These are phyloP conservation scores for Ciona savignyi DNA, from an alignment of 23 tunicate species.

Conservation along the genomic window DNA sequence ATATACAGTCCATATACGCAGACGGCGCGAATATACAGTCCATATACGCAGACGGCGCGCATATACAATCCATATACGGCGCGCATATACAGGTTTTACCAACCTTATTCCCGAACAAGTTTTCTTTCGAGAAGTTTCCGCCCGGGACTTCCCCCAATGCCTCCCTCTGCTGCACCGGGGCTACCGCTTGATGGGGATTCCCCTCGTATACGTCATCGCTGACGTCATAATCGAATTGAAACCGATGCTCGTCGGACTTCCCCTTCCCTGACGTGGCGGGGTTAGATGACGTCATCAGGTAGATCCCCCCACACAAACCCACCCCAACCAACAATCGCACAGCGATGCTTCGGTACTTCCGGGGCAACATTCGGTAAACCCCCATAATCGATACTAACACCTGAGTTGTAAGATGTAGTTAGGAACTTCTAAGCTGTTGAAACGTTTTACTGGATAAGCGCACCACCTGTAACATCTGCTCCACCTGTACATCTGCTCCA, in stretches of 20 bases:
- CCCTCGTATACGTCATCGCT: conserved; percentile 4
- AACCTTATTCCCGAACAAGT: not conserved
- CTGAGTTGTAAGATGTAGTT: no score
- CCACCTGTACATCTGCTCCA: no score
- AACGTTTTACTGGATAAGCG: no score
- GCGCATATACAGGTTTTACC: not conserved
- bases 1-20: no score
- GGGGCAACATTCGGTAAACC: conserved; percentile 11
- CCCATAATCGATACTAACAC: no score
- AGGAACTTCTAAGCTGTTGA: no score
- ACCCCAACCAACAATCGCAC: not conserved
- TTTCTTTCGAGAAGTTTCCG: not conserved
- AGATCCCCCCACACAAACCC: not conserved
- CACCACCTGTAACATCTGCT: no score
- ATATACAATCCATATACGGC: no score
- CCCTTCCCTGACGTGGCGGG: conserved; percentile 30
- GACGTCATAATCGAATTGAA: conserved; percentile 25
- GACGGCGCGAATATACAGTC: no score
- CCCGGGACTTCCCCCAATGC: not conserved
- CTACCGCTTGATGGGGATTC: not conserved
- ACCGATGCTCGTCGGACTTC: conserved; percentile 28
- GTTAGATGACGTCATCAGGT: not conserved
- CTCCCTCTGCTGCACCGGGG: not conserved
- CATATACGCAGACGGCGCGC: no score
- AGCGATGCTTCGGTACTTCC: conserved; percentile 19